These are phyloP conservation scores for Empidonax traillii DNA, from an alignment of 2,113 vertebrate species.

Conservation along the genomic window DNA sequence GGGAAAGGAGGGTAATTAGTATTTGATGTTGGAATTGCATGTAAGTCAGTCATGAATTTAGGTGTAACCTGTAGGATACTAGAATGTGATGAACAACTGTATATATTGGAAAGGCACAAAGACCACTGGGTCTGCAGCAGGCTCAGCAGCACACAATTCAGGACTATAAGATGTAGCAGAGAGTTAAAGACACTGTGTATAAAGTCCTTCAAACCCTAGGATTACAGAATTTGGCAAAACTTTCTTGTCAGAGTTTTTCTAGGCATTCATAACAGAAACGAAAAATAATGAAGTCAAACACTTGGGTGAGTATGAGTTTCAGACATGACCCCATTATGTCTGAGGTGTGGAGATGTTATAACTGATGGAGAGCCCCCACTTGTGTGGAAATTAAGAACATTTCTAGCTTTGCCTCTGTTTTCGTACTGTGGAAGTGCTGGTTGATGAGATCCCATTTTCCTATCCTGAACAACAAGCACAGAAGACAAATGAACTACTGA, in stretches of 20 bases:
- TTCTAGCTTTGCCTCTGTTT: not conserved
- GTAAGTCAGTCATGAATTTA: not conserved
- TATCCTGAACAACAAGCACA: not conserved
- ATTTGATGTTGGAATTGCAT: not conserved
- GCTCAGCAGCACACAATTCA: not conserved
- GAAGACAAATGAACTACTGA: conserved; percentile 5
- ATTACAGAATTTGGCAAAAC: not conserved
- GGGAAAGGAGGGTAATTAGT: fast-evolving
- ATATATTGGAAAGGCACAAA: not conserved
- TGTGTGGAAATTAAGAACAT: not conserved
- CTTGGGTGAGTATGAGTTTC: not conserved
- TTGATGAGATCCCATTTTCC: not conserved
- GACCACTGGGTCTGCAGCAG: not conserved
- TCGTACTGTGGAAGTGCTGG: not conserved
- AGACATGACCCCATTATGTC: not conserved
- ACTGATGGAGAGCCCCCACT: not conserved
- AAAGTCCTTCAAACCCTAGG: not conserved
- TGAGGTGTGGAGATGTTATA: not conserved
- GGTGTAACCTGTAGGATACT: not conserved
- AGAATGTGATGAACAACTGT: not conserved
- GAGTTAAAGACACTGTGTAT: not conserved
- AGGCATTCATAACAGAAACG: not conserved
- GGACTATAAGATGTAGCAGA: not conserved
- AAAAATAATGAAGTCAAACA: not conserved
- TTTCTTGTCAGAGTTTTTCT: not conserved